A percentile compares a stretch with the other conserved stretches of the same genome.
phyloP scores from a whole-genome alignment of 1,140 invertebrate genomes.

The Drosophila parabipectinata region DNA sequence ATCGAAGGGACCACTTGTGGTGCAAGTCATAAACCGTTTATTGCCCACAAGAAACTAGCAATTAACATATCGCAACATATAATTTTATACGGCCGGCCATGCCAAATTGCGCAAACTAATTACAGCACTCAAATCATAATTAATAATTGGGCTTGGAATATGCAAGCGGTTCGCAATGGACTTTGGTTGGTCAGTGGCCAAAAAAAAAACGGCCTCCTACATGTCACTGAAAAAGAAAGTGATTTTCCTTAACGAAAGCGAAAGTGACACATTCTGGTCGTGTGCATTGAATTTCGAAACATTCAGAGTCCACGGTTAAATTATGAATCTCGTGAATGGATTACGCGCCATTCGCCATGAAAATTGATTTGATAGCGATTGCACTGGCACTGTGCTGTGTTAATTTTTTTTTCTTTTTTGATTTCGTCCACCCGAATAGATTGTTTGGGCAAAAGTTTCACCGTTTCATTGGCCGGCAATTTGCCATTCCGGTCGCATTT shows the following conservation, averaged over 20 bases:
- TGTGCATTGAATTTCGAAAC: slow-evolving; percentile 65
- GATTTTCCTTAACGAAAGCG: slow-evolving; percentile 70
- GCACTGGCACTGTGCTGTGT: not conserved
- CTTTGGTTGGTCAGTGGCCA: slow-evolving; percentile 20
- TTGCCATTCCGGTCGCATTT: slow-evolving; percentile 73
- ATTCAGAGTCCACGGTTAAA: slow-evolving; percentile 34
- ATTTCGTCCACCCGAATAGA: slow-evolving; percentile 6
- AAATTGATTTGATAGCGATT: slow-evolving; percentile 62
- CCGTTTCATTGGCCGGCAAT: slow-evolving; percentile 55
- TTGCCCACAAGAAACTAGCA: slow-evolving; percentile 41
- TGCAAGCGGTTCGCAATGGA: slow-evolving; percentile 17
- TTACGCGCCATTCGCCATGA: slow-evolving; percentile 53
- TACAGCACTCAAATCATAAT: slow-evolving; percentile 49
- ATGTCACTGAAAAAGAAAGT: slow-evolving; percentile 70
- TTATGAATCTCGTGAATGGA: slow-evolving; percentile 77
- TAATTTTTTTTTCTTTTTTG: slow-evolving; percentile 9
- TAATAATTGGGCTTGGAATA: slow-evolving; percentile 55
- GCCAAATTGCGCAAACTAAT: slow-evolving; percentile 58
- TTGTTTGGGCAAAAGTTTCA: slow-evolving; percentile 62
- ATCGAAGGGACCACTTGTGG: not conserved
- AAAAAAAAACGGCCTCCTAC: slow-evolving; percentile 22
- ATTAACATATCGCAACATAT: slow-evolving; percentile 42
- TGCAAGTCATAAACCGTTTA: slow-evolving; percentile 37
- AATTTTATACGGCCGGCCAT: slow-evolving; percentile 60
- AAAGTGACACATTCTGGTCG: slow-evolving; percentile 66